Base-by-base conservation (phyloP, 1,140 invertebrate species). In the Tetragonula clypearis region DNA sequence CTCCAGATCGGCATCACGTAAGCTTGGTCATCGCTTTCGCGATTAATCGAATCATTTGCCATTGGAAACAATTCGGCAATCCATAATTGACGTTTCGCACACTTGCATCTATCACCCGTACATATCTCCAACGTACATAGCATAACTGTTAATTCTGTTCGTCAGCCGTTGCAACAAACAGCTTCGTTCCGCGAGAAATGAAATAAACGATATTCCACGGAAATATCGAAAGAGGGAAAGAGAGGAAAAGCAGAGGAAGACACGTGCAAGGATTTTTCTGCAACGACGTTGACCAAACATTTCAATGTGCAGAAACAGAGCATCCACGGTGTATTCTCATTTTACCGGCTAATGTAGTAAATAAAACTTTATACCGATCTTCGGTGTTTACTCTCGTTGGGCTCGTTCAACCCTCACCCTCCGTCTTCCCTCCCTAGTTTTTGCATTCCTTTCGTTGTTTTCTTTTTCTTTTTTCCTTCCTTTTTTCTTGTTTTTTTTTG, bases 21-120 rank as follows among this genome's bases (percentile, higher is more conserved):
- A 5, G 56, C 60, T 26, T 23, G 15, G 35, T 26, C 60, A 65
- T 65, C 60, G 26, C 26, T 17, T 11, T 15, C 30, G 30, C 17
- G 56, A 78, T 78, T 66, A 78, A 78, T 78, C 75, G 66, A 78
- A 78, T 78, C 58, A 65, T 62, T 78, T 66, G 75, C n/a, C 75
- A 78, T 49, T 78, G 41, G 35, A 78, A 66, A 78, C 75, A 78
- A 78, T 66, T 78, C 75, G 75, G 26, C 35, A 65, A 78, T 65
- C 75, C 60, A 26, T 66, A 78, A 78, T 66, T 78, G 58, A 78
- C 62, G 58, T 78, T 62, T 60, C 17, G 58, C 35, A 65, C 35
- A 49, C 75, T 78, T 78, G 17, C 60, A 78, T 65, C 56, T 78
- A 78, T 78, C 75, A 65, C 35, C 17, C 21, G n/a, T 49, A 78